Evolutionary conservation across 2,113 vertebrate species (phyloP).

Genomic region (Phasianus colchicus): DNA sequence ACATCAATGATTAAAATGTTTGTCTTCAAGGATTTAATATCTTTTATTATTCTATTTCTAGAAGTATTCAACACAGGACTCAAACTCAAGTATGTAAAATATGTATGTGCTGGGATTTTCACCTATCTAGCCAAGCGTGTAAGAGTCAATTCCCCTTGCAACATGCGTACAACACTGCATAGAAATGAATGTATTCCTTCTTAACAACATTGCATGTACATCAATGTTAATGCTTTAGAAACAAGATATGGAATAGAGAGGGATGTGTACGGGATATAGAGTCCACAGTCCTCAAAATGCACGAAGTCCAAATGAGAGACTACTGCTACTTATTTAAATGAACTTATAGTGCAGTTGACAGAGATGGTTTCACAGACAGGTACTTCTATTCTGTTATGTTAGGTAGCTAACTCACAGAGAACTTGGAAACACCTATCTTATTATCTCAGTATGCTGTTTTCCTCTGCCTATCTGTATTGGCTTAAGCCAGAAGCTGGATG

Average conservation of each 20-base stretch:
- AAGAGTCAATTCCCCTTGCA: neutral
- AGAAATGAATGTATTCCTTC: neutral
- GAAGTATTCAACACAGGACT: neutral
- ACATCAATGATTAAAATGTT: neutral
- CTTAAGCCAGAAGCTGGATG: neutral
- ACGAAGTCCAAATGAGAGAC: neutral
- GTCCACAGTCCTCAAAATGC: neutral
- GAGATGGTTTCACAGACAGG: neutral
- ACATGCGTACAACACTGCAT: neutral
- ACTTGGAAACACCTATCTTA: neutral
- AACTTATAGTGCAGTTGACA: neutral
- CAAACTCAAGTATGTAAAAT: neutral
- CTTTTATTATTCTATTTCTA: neutral
- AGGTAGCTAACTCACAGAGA: neutral
- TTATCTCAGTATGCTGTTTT: neutral
- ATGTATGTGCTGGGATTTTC: rapidly evolving
- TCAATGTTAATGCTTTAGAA: neutral
- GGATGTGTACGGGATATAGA: neutral
- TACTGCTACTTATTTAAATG: neutral
- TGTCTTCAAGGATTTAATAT: neutral
- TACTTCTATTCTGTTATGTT: neutral
- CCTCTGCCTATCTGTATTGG: neutral
- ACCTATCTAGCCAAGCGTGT: neutral
- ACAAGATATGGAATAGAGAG: neutral
- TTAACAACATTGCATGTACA: neutral